Percentiles rank a stretch among this genome's conserved stretches.
Evolutionary conservation across 1,140 invertebrate genomes (phyloP).

Genomic region (Micrasema minimum): DNA sequence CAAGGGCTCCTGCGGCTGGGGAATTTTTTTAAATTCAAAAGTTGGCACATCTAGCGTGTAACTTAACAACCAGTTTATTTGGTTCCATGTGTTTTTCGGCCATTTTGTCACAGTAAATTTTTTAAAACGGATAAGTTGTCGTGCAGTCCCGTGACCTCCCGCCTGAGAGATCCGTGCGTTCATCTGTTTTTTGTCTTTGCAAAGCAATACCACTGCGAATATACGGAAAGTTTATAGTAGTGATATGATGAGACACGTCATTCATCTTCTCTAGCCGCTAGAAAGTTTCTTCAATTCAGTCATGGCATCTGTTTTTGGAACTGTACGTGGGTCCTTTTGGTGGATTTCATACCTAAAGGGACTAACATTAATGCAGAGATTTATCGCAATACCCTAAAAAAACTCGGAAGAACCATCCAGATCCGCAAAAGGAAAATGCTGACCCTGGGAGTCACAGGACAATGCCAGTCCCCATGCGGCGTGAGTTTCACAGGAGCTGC

Average conservation of each 20-base stretch:
- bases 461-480: constrained; percentile 14
- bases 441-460: constrained; percentile 8
- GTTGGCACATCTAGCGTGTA: not conserved
- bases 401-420: constrained; percentile 16
- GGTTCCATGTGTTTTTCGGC: not conserved
- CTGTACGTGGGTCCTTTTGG: not conserved
- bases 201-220: not conserved
- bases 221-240: not conserved
- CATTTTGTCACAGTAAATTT: not conserved
- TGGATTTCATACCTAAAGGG: constrained; percentile 21
- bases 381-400: constrained; percentile 30
- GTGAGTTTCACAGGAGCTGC: constrained; percentile 24
- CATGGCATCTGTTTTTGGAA: no score
- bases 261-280: no score
- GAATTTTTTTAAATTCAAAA: constrained; percentile 6
- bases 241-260: no score
- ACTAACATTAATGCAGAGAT: constrained; percentile 19
- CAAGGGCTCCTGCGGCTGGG: not conserved
- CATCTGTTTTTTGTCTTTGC: not conserved
- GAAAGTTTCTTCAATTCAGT: no score
- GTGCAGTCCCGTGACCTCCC: not conserved
- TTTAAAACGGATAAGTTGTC: not conserved
- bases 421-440: constrained; percentile 24
- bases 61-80: not conserved
- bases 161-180: not conserved